phyloP scores from a whole-genome alignment of 2,888 invertebrate species.

The Tachina lurida region DNA sequence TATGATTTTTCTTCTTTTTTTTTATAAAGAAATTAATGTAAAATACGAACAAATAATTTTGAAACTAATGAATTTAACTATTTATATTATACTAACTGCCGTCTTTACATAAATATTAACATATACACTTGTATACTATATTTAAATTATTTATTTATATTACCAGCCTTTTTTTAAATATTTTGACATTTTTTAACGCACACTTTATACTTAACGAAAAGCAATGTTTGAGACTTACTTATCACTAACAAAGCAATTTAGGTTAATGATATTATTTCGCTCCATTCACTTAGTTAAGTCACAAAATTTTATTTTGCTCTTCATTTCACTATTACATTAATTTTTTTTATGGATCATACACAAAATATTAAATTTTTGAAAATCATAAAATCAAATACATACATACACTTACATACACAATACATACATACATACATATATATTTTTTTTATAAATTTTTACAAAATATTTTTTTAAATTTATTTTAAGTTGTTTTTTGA shows the following conservation, averaged over 20 bases:
- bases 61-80: slow-evolving; percentile 54
- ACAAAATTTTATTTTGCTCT: slow-evolving; percentile 42
- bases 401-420: neutral
- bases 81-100: slow-evolving; percentile 66
- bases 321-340: slow-evolving; percentile 24
- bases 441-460: neutral
- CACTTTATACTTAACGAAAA: slow-evolving; percentile 55
- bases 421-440: neutral
- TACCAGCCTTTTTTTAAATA: slow-evolving; percentile 24
- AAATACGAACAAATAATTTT: slow-evolving; percentile 41
- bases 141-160: slow-evolving; percentile 24
- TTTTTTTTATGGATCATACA: neutral
- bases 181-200: slow-evolving; percentile 39
- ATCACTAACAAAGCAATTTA: slow-evolving; percentile 55
- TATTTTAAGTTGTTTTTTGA: neutral
- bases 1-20: slow-evolving; percentile 3
- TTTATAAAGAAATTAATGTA: slow-evolving; percentile 29
- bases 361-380: slow-evolving; percentile 14
- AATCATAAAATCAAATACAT: slow-evolving; percentile 1
- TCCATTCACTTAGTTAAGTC: slow-evolving; percentile 61
- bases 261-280: slow-evolving; percentile 40
- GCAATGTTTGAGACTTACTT: slow-evolving; percentile 63
- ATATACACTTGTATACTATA: slow-evolving; percentile 17
- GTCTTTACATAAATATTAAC: slow-evolving; percentile 48
- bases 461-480: neutral